Conservation (phyloP, 1,140 invertebrate species). For the Eurosta solidaginis region DNA sequence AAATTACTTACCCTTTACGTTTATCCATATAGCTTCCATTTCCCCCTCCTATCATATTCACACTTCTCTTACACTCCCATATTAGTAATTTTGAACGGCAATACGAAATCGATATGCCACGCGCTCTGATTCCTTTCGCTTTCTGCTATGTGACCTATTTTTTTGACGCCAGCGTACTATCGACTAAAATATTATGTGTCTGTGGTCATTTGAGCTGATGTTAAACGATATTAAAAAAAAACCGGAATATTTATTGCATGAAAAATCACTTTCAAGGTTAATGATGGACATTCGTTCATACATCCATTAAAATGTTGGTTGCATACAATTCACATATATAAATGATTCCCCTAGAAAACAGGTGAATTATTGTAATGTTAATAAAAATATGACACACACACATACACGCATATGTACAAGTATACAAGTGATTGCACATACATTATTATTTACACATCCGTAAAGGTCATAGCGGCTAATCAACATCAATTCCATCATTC, state of each 20-base stretch:
- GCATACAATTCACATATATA: neutral
- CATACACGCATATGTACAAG: too few species aligned
- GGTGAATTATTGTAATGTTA: neutral
- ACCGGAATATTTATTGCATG: conserved; percentile 18
- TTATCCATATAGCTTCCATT: neutral
- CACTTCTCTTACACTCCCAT: neutral
- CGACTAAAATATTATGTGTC: too few species aligned
- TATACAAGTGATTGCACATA: neutral
- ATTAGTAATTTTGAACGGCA: neutral
- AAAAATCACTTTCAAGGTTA: conserved; percentile 20
- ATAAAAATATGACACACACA: neutral
- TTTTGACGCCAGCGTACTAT: neutral
- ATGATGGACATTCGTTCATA: neutral
- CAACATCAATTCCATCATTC: neutral
- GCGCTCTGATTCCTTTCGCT: neutral
- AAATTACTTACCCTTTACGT: neutral
- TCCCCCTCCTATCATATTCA: neutral
- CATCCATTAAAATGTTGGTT: neutral
- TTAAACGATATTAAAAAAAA: too few species aligned
- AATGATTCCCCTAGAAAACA: neutral
- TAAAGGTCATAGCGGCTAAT: neutral
- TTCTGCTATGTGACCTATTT: conserved; percentile 5
- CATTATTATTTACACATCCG: neutral
- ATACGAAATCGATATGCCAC: conserved; percentile 6
- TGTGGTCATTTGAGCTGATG: neutral